Conservation (phyloP, 2,797 vertebrate species). For the Enteromius treurensis region DNA sequence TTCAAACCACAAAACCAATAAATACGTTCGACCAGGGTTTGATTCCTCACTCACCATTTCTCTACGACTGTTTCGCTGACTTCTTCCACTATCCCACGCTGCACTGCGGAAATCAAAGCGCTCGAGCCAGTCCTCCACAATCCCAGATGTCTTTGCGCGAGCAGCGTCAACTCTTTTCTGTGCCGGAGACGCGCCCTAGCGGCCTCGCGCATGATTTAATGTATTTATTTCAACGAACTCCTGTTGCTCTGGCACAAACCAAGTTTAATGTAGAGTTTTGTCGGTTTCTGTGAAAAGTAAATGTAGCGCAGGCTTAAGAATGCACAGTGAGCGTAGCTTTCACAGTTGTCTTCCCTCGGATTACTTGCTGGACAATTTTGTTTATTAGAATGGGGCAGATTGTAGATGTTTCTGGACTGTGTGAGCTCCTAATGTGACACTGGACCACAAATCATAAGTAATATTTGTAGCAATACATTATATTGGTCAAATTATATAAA, state of each 20-base stretch:
- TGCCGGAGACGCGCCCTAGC: slow-evolving; percentile 67
- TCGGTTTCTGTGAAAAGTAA: background rate
- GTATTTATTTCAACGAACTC: background rate
- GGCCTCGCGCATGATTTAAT: background rate
- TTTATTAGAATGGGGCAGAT: background rate
- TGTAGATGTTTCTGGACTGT: background rate
- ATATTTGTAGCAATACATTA: background rate
- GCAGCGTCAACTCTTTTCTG: slow-evolving; percentile 18
- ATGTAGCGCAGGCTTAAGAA: background rate
- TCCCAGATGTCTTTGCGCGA: slow-evolving; percentile 38
- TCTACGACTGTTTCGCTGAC: slow-evolving; percentile 67
- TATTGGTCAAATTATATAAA: background rate
- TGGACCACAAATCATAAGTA: background rate
- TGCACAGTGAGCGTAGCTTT: no score
- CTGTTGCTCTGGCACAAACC: background rate
- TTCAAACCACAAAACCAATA: background rate
- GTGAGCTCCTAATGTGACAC: background rate
- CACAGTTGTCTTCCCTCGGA: background rate
- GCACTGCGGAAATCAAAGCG: slow-evolving; percentile 70
- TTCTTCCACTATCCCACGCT: slow-evolving; percentile 71
- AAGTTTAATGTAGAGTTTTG: background rate
- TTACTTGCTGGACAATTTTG: no score
- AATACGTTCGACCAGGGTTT: background rate
- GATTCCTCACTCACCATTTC: slow-evolving; percentile 79
- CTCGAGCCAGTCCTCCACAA: slow-evolving; percentile 57